Base-by-base conservation (phyloP, 2,113 vertebrate genomes). In the Natator depressus region DNA sequence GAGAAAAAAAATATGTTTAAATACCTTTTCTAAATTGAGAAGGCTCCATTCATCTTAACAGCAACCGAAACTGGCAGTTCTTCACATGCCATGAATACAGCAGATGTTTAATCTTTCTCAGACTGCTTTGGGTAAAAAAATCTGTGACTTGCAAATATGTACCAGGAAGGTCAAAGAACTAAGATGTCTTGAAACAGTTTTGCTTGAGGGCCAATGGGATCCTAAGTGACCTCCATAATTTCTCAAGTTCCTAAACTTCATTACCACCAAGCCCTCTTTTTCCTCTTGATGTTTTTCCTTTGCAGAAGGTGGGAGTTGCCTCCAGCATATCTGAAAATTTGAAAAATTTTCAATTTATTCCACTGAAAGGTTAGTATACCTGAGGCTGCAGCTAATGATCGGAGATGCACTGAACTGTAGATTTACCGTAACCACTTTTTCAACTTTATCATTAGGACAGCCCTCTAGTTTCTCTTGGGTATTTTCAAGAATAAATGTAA, bases 71-170 rank as follows among this genome's bases (percentile, higher is more conserved):
- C 46, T 2, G 5, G 88, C 84, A 89, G 85, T 84, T 96, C 88
- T 96, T 95, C 85, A 91, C 85, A 87, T 80, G 75, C 85, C 29
- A 11, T 20, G 57, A 96, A 86, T 54, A 76, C 59, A 94, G 90
- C 89, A 96, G 96, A 96, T 93, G 95, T 96, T 97, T 96, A 90
- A 96, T 96, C 96, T 95, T 93, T 91, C 89, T 96, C 82, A 94
- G 83, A 96, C 83, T 4, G 57, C 93, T 96, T 91, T 38, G 92
- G 94, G 93, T 94, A 96, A 86, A 93, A 93, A 89, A 69, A 47
- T 78, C 89, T 76, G 85, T 29, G 25, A 54, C 84, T 97, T 93
- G 96, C 93, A 96, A 95, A 97, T 69, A 69, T 2, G 24, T 89
- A 91, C 88, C 93, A 94, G 91, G 92, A 91, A 88, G 96, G 96